Evolutionary conservation across 2,113 vertebrate species (phyloP).

Genomic region (Mormoops blainvillei): DNA sequence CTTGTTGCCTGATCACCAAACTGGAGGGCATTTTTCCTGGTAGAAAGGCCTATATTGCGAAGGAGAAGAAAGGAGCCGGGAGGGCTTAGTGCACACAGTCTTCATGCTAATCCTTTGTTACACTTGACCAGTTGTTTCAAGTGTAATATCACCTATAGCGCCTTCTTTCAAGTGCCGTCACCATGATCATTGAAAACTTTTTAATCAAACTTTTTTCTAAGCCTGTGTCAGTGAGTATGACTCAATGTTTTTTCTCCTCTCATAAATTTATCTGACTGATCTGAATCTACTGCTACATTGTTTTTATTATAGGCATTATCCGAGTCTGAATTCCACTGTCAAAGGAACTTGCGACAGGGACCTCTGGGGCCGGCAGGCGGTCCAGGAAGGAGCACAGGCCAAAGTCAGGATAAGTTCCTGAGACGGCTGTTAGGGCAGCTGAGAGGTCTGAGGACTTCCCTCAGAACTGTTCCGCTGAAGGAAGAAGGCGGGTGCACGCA

Average conservation of each 20-base stretch:
- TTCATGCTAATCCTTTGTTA: constrained; percentile 10
- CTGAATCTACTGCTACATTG: neutral
- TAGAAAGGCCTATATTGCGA: neutral
- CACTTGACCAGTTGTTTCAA: neutral
- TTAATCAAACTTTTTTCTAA: constrained; percentile 5
- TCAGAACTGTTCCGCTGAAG: neutral
- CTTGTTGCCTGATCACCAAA: neutral
- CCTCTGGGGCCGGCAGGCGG: neutral
- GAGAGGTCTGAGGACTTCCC: neutral
- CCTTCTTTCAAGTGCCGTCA: constrained; percentile 33
- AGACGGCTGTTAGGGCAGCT: neutral
- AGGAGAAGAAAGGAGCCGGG: neutral
- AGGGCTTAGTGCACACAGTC: neutral
- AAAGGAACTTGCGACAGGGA: neutral
- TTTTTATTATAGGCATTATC: neutral
- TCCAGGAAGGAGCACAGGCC: neutral
- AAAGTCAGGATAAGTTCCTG: neutral
- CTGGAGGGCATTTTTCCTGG: neutral
- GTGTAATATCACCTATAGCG: neutral
- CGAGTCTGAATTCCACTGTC: neutral
- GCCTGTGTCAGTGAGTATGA: neutral
- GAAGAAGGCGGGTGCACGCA: neutral
- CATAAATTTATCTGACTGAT: neutral
- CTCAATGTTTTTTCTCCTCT: neutral
- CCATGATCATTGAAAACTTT: constrained; percentile 33